A percentile compares a stretch with the other conserved stretches of the same genome.
Evolutionary conservation across 2,888 invertebrate genomes (phyloP).

Genomic region (Steromphala cineraria): DNA sequence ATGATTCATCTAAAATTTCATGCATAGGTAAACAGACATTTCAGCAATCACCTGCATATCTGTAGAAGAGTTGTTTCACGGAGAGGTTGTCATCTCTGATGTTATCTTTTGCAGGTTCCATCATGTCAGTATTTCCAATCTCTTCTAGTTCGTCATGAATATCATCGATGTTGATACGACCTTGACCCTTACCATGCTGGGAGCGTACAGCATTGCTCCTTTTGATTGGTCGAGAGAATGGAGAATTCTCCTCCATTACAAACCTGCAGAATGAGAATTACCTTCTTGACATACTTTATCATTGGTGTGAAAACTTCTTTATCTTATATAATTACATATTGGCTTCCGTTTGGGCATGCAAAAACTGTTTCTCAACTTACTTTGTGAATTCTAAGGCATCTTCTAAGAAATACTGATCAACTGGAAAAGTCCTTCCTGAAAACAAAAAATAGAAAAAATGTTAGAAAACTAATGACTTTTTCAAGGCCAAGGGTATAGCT

Average conservation of each 20-base stretch:
- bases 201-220: slow-evolving; percentile 49
- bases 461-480: too few relatives aligned
- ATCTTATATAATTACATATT: not conserved
- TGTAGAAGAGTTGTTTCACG: slow-evolving; percentile 58
- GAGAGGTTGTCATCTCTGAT: slow-evolving; percentile 66
- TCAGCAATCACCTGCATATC: slow-evolving; percentile 60
- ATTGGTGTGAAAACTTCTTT: not conserved
- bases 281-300: not conserved
- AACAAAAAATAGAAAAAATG: not conserved
- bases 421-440: slow-evolving; percentile 84
- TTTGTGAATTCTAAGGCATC: slow-evolving; percentile 83
- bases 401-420: slow-evolving; percentile 87
- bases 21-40: not conserved
- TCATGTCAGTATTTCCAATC: slow-evolving; percentile 25
- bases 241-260: slow-evolving; percentile 66
- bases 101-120: slow-evolving; percentile 56
- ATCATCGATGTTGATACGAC: slow-evolving; percentile 37
- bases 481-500: too few relatives aligned
- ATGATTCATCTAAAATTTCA: not conserved
- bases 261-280: slow-evolving; percentile 45
- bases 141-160: slow-evolving; percentile 40
- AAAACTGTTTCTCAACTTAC: slow-evolving; percentile 73
- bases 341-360: not conserved
- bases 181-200: slow-evolving; percentile 28
- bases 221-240: slow-evolving; percentile 64